A percentile compares a stretch with the other conserved stretches of the same genome.
phyloP scores from a whole-genome alignment of 2,113 vertebrate genomes.

The Anas platyrhynchos region DNA sequence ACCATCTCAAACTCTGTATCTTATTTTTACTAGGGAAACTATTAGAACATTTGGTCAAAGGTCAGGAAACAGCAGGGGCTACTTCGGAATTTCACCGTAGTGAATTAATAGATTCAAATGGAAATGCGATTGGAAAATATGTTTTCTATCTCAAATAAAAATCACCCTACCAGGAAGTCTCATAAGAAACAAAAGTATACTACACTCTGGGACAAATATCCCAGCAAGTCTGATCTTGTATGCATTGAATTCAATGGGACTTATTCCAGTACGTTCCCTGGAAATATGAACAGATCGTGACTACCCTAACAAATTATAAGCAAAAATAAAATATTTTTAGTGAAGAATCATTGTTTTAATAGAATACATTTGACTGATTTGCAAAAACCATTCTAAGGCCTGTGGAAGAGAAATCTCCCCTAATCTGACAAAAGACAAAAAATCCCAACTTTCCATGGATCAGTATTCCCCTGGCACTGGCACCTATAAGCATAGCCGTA shows the following conservation, averaged over 20 bases:
- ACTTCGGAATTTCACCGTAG: neutral
- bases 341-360: neutral
- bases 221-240: rapidly evolving
- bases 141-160: neutral
- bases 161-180: neutral
- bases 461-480: rapidly evolving
- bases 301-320: neutral
- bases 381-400: neutral
- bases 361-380: neutral
- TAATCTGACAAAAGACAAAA: neutral
- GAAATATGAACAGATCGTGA: neutral
- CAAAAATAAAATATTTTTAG: neutral
- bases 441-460: neutral
- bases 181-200: neutral
- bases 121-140: neutral
- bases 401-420: neutral
- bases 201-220: neutral
- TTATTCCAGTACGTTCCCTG: neutral
- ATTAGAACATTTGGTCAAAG: conserved; percentile 26
- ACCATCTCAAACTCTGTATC: neutral
- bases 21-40: neutral
- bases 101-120: neutral
- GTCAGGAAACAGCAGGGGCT: neutral
- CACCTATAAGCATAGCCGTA: neutral
- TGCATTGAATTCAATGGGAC: neutral